phyloP scores from a whole-genome alignment of 2,888 invertebrate species.

The Achlya flavicornis region DNA sequence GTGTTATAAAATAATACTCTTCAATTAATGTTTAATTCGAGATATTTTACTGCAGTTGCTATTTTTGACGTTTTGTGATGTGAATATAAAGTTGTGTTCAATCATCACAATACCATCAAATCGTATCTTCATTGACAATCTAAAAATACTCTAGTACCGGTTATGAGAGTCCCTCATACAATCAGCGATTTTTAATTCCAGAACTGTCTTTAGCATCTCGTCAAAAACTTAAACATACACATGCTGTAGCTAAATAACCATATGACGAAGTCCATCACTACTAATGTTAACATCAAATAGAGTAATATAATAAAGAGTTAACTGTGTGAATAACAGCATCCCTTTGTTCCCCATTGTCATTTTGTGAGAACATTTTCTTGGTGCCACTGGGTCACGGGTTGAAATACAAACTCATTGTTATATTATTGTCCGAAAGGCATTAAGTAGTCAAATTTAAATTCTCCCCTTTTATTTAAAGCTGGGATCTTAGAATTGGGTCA shows the following conservation, averaged over 20 bases:
- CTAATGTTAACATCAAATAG: constrained; percentile 51
- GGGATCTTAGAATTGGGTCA: constrained; percentile 18
- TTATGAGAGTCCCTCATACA: too few relatives aligned
- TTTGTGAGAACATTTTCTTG: constrained; percentile 77
- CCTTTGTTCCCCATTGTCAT: constrained; percentile 75
- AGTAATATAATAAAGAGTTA: constrained; percentile 71
- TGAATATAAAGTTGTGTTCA: too few relatives aligned
- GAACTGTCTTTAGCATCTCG: not conserved
- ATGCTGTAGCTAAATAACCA: constrained; percentile 31
- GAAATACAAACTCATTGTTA: constrained; percentile 44
- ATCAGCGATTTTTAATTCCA: not conserved
- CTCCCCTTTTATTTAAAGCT: constrained; percentile 40
- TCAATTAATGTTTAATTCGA: not conserved
- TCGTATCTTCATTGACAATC: too few relatives aligned
- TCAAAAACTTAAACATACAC: not conserved
- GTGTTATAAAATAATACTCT: constrained; percentile 30
- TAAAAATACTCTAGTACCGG: too few relatives aligned
- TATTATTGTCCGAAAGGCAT: constrained; percentile 53
- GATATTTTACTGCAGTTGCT: not conserved
- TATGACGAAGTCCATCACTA: constrained; percentile 25
- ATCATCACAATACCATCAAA: too few relatives aligned
- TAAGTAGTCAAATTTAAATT: constrained; percentile 43
- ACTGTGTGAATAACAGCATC: constrained; percentile 84
- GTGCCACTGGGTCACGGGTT: constrained; percentile 52
- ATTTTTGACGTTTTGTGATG: too few relatives aligned